Evolutionary conservation across 2,113 vertebrate species (phyloP).

Genomic region (Clarias gariepinus): DNA sequence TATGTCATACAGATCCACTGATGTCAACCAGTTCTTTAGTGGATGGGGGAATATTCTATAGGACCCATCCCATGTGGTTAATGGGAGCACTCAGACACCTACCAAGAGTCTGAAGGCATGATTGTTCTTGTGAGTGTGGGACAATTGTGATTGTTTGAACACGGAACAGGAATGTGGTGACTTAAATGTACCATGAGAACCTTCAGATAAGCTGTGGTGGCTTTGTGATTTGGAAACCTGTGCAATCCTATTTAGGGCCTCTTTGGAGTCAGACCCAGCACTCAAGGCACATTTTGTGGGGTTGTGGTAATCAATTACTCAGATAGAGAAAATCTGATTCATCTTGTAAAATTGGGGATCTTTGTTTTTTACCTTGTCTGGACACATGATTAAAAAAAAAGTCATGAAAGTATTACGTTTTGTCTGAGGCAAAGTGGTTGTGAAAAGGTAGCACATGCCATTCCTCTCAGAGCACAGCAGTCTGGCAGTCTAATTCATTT

Average conservation of each 20-base stretch:
- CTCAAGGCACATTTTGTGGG: neutral
- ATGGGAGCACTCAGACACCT: neutral
- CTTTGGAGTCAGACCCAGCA: neutral
- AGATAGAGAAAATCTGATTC: neutral
- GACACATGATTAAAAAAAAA: slow-evolving; percentile 25
- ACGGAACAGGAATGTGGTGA: neutral
- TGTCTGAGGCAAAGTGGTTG: slow-evolving; percentile 33
- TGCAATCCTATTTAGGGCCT: too few relatives aligned
- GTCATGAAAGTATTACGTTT: slow-evolving; percentile 24
- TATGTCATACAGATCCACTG: neutral
- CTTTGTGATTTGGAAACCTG: neutral
- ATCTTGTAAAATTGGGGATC: neutral
- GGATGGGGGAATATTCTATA: neutral
- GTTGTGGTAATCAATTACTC: neutral
- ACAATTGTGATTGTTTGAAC: neutral
- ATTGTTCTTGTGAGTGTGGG: neutral
- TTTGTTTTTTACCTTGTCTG: slow-evolving; percentile 1
- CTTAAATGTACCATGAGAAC: neutral
- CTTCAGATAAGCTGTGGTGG: neutral
- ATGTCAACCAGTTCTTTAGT: neutral
- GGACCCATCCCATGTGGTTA: neutral
- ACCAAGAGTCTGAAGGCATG: neutral
- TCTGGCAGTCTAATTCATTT: slow-evolving; percentile 46
- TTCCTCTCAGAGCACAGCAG: slow-evolving; percentile 42
- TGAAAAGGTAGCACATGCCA: slow-evolving; percentile 44